These are phyloP conservation scores for Anorthoa munda DNA, from an alignment of 2,888 invertebrate genomes.

Conservation along the genomic window DNA sequence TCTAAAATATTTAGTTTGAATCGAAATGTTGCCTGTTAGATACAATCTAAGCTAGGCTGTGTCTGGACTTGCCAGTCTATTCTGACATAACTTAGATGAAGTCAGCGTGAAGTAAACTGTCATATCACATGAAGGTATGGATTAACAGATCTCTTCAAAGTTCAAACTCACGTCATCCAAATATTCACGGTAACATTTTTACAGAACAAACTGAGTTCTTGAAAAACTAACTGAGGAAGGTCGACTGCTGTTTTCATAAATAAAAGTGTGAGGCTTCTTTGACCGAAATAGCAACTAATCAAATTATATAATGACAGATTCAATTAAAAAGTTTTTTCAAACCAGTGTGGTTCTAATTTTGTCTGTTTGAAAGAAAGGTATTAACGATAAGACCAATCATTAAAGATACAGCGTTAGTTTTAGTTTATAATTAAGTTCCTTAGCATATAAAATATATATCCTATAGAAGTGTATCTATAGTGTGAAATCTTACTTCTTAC, in stretches of 20 bases:
- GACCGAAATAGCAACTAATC: conserved; percentile 10
- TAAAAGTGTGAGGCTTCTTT: background rate
- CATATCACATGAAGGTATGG: too few relatives aligned
- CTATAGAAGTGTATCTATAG: too few relatives aligned
- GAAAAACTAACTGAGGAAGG: background rate
- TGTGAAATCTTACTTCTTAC: too few relatives aligned
- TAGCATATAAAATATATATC: too few relatives aligned
- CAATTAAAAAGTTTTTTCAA: conserved; percentile 1
- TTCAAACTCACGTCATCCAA: too few relatives aligned
- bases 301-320: conserved; percentile 1
- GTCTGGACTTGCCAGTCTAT: too few relatives aligned
- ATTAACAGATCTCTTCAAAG: too few relatives aligned
- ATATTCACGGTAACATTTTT: too few relatives aligned
- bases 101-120: too few relatives aligned
- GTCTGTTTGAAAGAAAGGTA: conserved; percentile 1
- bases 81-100: too few relatives aligned
- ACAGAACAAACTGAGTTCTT: too few relatives aligned
- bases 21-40: background rate
- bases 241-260: background rate
- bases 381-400: background rate
- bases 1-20: background rate
- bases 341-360: background rate
- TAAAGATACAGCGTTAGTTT: conserved; percentile 8
- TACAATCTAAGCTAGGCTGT: too few relatives aligned
- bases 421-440: background rate